These are phyloP conservation scores for Xyrichtys novacula DNA, from an alignment of 2,797 vertebrate species.

Conservation along the genomic window DNA sequence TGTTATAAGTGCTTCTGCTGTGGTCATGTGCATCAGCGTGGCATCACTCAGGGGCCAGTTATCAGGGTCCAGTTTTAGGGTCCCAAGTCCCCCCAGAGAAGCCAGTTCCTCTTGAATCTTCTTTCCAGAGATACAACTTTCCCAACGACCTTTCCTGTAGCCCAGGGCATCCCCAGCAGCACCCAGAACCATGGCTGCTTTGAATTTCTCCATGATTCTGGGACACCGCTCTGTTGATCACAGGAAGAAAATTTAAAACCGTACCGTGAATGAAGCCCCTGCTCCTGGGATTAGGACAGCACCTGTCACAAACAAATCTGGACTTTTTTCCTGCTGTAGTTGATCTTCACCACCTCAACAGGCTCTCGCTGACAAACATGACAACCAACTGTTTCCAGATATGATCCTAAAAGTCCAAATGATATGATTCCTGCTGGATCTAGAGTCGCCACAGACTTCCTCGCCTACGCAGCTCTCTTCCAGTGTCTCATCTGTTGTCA, in stretches of 20 bases:
- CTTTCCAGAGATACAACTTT: slow-evolving; percentile 85
- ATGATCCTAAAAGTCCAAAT: slow-evolving; percentile 29
- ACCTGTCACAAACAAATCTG: background rate
- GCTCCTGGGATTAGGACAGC: background rate
- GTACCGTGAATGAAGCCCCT: background rate
- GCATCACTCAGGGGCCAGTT: slow-evolving; percentile 96
- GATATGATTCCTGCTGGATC: slow-evolving; percentile 1
- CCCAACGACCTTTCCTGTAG: slow-evolving; percentile 88
- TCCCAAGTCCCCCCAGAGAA: slow-evolving; percentile 87
- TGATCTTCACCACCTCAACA: slow-evolving; percentile 4
- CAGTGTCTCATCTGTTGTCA: slow-evolving; percentile 36
- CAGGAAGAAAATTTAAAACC: background rate
- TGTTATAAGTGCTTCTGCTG: slow-evolving; percentile 93
- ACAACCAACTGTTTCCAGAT: background rate
- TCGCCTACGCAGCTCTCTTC: slow-evolving; percentile 15
- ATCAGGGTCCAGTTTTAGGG: slow-evolving; percentile 87
- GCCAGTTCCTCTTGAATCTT: slow-evolving; percentile 91
- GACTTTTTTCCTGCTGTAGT: background rate
- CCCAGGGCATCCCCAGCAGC: slow-evolving; percentile 93
- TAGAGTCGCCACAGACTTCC: background rate
- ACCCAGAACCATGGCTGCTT: slow-evolving; percentile 92
- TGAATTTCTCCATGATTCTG: slow-evolving; percentile 92
- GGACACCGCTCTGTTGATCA: slow-evolving; percentile 1
- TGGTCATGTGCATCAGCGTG: slow-evolving; percentile 94
- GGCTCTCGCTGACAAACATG: background rate